Base-by-base conservation (phyloP, 2,888 invertebrate species). In the Euphydryas editha region DNA sequence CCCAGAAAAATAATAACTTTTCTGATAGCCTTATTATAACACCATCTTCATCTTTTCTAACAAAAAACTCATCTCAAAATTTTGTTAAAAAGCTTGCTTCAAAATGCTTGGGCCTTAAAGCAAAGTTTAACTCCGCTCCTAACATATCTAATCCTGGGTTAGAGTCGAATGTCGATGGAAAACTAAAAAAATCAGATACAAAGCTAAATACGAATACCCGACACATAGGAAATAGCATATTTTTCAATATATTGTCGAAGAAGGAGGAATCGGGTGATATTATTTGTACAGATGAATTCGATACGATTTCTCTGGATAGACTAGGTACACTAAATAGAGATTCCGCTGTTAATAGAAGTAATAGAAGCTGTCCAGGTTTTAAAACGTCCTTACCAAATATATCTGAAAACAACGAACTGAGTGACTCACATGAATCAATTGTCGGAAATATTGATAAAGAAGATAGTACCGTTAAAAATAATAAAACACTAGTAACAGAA, bases 51-150 rank as follows among this genome's bases (percentile, higher is more conserved):
- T 90, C 91, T 73, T 84, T 85, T 76, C 74, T 92, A 87, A 91
- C 86, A 76, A 91, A 91, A 81, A 84, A 76, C 78, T 85, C 88
- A 78, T 82, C 87, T 76, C 89, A 88, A 79, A 92, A 89, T 86
- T 92, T 92, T 81, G 92, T 92, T 67, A 88, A 90, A 88, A 90
- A 90, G 88, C 88, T 93, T 86, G 92, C 93, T 85, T 90, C 92
- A 42, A 93, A 92, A 82, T 92, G 89, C 89, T 89, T 92, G 82
- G 91, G 93, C 82, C 81, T 92, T 24, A 93, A 89, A 83, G 84
- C 91, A 67, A 92, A 90, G 75, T 92, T 93, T 75, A 90, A 87
- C 78, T 93, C 93, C 69, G 91, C 91, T 82, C 91, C 92, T 88
- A 92, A 92, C 77, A 90, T 92, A 78, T 87, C 88, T 83, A 90